These are phyloP conservation scores for Gonioctena quinquepunctata DNA, from an alignment of 1,140 invertebrate species.

Conservation along the genomic window DNA sequence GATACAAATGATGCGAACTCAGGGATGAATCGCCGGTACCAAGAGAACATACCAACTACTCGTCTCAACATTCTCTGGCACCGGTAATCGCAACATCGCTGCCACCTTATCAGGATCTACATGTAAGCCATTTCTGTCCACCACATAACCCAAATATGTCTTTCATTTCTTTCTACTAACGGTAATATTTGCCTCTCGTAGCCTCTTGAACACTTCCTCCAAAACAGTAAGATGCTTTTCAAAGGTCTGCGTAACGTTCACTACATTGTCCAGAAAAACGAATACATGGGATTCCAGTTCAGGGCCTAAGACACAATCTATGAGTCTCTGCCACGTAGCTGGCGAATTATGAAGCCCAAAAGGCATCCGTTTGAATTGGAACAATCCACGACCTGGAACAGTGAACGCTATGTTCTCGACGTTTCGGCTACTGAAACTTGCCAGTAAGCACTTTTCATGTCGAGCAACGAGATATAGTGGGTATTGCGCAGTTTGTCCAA, in stretches of 20 bases:
- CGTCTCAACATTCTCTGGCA: conserved; percentile 29
- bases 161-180: neutral
- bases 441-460: conserved; percentile 22
- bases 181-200: neutral
- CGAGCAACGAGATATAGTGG: conserved; percentile 33
- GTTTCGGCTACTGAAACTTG: neutral
- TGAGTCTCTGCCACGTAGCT: conserved; percentile 46
- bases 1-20: neutral
- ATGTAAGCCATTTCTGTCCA: neutral
- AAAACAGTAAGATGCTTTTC: conserved; percentile 22
- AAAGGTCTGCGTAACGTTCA: conserved; percentile 25
- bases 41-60: conserved; percentile 14
- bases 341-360: conserved; percentile 46
- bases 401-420: conserved; percentile 28
- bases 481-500: conserved; percentile 37
- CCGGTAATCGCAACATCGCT: conserved; percentile 48
- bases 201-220: neutral
- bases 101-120: conserved; percentile 11
- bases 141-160: conserved; percentile 13
- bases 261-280: conserved; percentile 48
- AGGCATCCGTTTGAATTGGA: conserved; percentile 43
- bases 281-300: conserved; percentile 26
- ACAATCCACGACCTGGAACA: conserved; percentile 25
- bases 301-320: conserved; percentile 39
- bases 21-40: conserved; percentile 22